phyloP scores from a whole-genome alignment of 2,113 vertebrate species.

The Tursiops truncatus region DNA sequence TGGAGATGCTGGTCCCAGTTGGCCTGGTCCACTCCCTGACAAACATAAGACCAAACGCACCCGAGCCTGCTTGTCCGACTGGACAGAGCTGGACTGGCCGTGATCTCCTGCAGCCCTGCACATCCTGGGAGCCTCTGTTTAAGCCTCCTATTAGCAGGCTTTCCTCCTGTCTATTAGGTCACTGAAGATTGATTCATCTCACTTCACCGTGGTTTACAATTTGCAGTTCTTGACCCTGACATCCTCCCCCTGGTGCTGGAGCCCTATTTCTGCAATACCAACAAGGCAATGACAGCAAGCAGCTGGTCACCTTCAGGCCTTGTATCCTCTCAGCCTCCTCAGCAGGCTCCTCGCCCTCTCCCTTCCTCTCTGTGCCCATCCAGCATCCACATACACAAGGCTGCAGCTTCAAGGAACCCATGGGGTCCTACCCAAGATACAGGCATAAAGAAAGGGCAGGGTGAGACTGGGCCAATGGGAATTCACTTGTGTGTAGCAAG shows the following conservation, averaged over 20 bases:
- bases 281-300: constrained; percentile 4
- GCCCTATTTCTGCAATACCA: constrained; percentile 51
- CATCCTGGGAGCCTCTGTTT: constrained; percentile 40
- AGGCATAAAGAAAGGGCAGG: not conserved
- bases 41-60: too few relatives aligned
- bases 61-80: not conserved
- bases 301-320: not conserved
- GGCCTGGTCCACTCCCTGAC: not conserved
- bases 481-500: not conserved
- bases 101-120: not conserved
- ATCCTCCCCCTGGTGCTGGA: constrained; percentile 60
- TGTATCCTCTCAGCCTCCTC: not conserved
- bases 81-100: not conserved
- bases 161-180: constrained; percentile 59
- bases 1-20: fast-evolving
- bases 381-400: not conserved
- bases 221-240: constrained; percentile 69
- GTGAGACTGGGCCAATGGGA: not conserved
- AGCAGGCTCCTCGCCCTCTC: constrained; percentile 28
- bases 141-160: constrained; percentile 48
- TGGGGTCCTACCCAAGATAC: not conserved
- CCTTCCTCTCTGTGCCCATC: not conserved
- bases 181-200: constrained; percentile 69
- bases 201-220: constrained; percentile 67
- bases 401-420: not conserved